Base-by-base conservation (phyloP, 2,797 vertebrate species). In the Centroberyx gerrardi region DNA sequence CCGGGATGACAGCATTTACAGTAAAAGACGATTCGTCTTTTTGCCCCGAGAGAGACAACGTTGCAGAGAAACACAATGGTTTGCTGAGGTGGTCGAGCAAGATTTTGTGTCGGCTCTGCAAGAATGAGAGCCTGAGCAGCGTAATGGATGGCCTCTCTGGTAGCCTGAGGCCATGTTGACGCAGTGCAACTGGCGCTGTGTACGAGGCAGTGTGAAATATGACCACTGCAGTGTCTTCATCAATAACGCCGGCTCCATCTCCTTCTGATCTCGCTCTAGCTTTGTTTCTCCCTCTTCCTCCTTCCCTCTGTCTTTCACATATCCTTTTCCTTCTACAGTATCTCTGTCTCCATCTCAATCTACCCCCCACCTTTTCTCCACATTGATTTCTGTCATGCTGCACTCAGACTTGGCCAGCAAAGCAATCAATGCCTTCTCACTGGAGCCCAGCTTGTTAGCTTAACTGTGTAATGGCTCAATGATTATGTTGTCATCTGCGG, bases 171-270 rank as follows among this genome's bases (percentile, higher is more conserved):
- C 78, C 42, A 51, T 63, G 81, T 66, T 87, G 85, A 74, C 42
- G 56, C 82, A 87, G 70, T 71, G 28, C 69, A 77, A 62, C 27
- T 46, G 22, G 54, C 28, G 8, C 15, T 51, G 68, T 68, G 49
- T 72, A 22, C 5, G 2, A 60, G 66, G 49, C 9, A 15, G 59
- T 5, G 62, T 86, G 81, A 89, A 85, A 90, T 90, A 88, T 86
- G 83, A 84, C 74, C 76, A 76, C 81, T 82, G 88, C 86, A 86
- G 74, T 74, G 49, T 74, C 60, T 76, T 74, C 70, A 74, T 83
- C 60, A 65, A 49, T 76, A 84, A 72, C 72, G 58, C n/a, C 28
- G 54, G 56, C 62, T 68, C 33, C 9, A 27, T 60, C 63, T 64
- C 56, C 46, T 60, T 46, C 55, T 62, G 44, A 3, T 63, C 18